These are phyloP conservation scores for Eulacestoma nigropectus DNA, from an alignment of 2,113 vertebrate genomes.

Conservation along the genomic window DNA sequence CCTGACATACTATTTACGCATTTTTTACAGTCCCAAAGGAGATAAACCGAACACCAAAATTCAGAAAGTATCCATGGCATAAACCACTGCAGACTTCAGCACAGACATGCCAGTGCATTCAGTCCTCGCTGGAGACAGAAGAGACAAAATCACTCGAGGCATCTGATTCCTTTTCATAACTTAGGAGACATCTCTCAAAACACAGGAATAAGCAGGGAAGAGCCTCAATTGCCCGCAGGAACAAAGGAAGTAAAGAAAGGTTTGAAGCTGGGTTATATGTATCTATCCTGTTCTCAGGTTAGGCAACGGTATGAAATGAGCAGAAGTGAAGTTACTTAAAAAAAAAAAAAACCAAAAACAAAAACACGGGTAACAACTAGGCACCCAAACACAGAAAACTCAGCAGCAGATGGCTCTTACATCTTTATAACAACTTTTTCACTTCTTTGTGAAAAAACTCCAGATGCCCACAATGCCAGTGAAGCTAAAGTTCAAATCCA, in stretches of 20 bases:
- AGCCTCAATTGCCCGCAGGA: neutral
- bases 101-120: neutral
- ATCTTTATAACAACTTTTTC: neutral
- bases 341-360: too few relatives aligned
- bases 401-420: neutral
- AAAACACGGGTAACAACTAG: neutral
- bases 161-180: neutral
- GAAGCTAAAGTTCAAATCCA: neutral
- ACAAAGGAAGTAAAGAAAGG: neutral
- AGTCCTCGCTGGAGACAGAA: neutral
- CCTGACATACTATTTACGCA: neutral
- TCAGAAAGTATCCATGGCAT: neutral
- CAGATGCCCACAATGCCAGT: neutral
- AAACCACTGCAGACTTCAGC: neutral
- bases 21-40: neutral
- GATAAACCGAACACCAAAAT: neutral
- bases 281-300: neutral
- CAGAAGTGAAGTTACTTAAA: neutral
- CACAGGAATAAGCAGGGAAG: neutral
- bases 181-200: neutral
- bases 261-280: neutral
- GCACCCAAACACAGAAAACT: neutral
- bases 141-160: neutral
- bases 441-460: neutral
- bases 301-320: neutral